A percentile compares a stretch with the other conserved stretches of the same genome.
Conservation (phyloP, 1,140 invertebrate genomes). For the Myzus persicae region DNA sequence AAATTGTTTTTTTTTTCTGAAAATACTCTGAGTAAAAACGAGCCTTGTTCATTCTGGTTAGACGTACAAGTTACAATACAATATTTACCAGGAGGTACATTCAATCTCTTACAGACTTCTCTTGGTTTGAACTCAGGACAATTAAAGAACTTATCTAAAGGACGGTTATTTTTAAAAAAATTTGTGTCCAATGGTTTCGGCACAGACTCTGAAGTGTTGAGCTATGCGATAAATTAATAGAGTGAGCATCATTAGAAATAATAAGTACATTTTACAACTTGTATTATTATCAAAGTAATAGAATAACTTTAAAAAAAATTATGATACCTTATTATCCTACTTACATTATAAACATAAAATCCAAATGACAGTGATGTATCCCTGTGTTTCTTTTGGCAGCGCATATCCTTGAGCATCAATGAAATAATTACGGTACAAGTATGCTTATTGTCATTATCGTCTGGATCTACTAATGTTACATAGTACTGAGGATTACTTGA, state of each 20-base stretch:
- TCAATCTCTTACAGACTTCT: slow-evolving; percentile 92
- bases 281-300: neutral
- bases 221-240: slow-evolving; percentile 65
- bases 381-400: slow-evolving; percentile 77
- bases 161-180: slow-evolving; percentile 96
- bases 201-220: slow-evolving; percentile 77
- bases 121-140: slow-evolving; percentile 89
- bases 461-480: slow-evolving; percentile 85
- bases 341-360: slow-evolving; percentile 87
- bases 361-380: slow-evolving; percentile 95
- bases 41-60: slow-evolving; percentile 94
- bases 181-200: slow-evolving; percentile 84
- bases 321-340: slow-evolving; percentile 65
- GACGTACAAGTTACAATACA: slow-evolving; percentile 98
- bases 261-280: neutral
- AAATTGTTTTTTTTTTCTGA: slow-evolving; percentile 90
- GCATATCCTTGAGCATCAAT: slow-evolving; percentile 91
- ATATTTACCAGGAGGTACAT: slow-evolving; percentile 91
- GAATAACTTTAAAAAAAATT: neutral
- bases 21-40: slow-evolving; percentile 95
- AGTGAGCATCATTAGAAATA: neutral
- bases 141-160: slow-evolving; percentile 85
- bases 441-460: slow-evolving; percentile 87
- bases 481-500: slow-evolving; percentile 96
- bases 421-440: slow-evolving; percentile 95